Percentiles rank a stretch among this genome's conserved stretches.
Conservation (phyloP, 2,888 invertebrate species). For the Arctia plantaginis region DNA sequence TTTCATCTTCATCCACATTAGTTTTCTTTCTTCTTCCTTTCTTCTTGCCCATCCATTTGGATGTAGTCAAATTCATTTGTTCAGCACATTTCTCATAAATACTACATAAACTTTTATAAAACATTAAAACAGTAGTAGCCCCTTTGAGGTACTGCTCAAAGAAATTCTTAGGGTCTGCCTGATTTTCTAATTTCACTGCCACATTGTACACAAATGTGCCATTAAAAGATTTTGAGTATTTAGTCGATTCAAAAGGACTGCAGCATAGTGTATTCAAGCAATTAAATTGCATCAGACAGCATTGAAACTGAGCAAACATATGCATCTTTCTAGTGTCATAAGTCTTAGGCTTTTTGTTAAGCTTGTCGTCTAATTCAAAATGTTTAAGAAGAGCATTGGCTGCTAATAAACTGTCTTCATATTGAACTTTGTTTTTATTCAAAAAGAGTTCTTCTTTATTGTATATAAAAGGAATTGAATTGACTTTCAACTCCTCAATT, state of each 20-base stretch:
- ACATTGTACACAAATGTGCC: conserved; percentile 93
- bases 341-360: conserved; percentile 82
- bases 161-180: conserved; percentile 84
- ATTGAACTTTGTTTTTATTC: conserved; percentile 82
- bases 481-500: conserved; percentile 66
- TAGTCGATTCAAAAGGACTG: conserved; percentile 85
- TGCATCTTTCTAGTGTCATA: conserved; percentile 87
- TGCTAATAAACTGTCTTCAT: conserved; percentile 87
- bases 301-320: conserved; percentile 89
- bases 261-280: conserved; percentile 89
- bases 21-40: conserved; percentile 62
- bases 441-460: conserved; percentile 66
- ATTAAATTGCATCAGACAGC: conserved; percentile 86
- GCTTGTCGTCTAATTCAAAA: conserved; percentile 86
- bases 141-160: conserved; percentile 82
- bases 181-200: conserved; percentile 87
- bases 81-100: conserved; percentile 60
- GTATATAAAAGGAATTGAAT: conserved; percentile 22
- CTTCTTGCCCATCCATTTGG: conserved; percentile 61
- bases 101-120: conserved; percentile 71
- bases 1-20: conserved; percentile 59
- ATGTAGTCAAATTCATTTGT: conserved; percentile 64
- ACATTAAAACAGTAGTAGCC: conserved; percentile 68
- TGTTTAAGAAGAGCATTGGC: conserved; percentile 86
- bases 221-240: conserved; percentile 89